phyloP scores from a whole-genome alignment of 2,888 invertebrate species.

The Lepidocyrtoides sp. region DNA sequence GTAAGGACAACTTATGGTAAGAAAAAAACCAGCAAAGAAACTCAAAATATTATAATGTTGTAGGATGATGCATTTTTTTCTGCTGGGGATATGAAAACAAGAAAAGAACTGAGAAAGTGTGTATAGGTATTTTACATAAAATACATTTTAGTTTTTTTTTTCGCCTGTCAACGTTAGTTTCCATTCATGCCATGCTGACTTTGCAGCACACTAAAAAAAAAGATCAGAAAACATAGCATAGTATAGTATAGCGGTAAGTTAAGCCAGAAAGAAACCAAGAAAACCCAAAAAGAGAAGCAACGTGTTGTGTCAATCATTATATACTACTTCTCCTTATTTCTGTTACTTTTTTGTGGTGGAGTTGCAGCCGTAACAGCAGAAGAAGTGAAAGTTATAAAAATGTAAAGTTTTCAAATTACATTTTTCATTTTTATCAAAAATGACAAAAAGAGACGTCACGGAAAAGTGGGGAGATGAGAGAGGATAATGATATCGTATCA shows the following conservation, averaged over 20 bases:
- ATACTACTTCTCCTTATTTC: neutral
- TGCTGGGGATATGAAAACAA: neutral
- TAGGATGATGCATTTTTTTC: neutral
- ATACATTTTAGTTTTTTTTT: neutral
- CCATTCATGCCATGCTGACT: conserved; percentile 1
- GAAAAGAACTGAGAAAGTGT: conserved; percentile 26
- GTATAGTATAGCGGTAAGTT: too few species aligned
- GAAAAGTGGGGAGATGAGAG: neutral
- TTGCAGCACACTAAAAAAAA: neutral
- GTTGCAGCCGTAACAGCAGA: neutral
- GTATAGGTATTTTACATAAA: neutral
- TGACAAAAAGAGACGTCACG: conserved; percentile 16
- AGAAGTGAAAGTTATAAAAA: conserved; percentile 52
- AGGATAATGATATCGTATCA: neutral
- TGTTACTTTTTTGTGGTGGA: neutral
- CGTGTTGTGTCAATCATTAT: conserved; percentile 53
- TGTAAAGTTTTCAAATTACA: conserved; percentile 59
- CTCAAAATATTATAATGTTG: neutral
- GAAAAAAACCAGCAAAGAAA: neutral
- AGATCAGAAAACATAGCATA: too few species aligned
- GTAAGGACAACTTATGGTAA: neutral
- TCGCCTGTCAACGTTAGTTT: conserved; percentile 24
- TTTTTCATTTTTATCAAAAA: conserved; percentile 47
- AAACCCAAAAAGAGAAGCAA: neutral
- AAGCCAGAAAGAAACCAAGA: too few species aligned